Conservation (phyloP, 2,797 vertebrate genomes). For the Euthynnus affinis region DNA sequence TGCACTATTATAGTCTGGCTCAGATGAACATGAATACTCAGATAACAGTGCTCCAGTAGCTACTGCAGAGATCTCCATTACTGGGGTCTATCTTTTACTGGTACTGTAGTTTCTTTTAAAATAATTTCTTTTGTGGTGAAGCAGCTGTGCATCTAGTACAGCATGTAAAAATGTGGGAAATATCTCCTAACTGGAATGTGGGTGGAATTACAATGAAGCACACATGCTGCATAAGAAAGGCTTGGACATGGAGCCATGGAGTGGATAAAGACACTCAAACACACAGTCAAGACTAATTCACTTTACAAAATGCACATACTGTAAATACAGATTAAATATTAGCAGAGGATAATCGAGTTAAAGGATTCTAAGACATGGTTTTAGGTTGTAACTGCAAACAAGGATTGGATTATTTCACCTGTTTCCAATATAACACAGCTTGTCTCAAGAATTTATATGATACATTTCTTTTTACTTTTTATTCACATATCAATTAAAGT, state of each 20-base stretch:
- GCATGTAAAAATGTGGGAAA: slow-evolving; percentile 13
- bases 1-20: slow-evolving; percentile 65
- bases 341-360: neutral
- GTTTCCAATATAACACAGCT: neutral
- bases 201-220: slow-evolving; percentile 4
- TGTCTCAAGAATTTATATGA: neutral
- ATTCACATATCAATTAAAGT: neutral
- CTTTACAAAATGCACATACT: neutral
- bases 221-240: slow-evolving; percentile 2
- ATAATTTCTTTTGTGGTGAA: neutral
- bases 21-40: slow-evolving; percentile 56
- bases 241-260: neutral
- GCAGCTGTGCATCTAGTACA: neutral
- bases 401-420: neutral
- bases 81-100: neutral
- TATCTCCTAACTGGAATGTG: neutral
- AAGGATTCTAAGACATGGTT: neutral
- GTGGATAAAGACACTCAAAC: slow-evolving; percentile 3
- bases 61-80: slow-evolving; percentile 7
- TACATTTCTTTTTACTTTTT: neutral
- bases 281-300: neutral
- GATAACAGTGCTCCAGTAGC: slow-evolving; percentile 44
- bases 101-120: neutral
- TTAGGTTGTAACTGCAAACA: neutral
- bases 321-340: neutral